These are phyloP conservation scores for Agrotis ipsilon DNA, from an alignment of 2,888 invertebrate genomes.

Conservation along the genomic window DNA sequence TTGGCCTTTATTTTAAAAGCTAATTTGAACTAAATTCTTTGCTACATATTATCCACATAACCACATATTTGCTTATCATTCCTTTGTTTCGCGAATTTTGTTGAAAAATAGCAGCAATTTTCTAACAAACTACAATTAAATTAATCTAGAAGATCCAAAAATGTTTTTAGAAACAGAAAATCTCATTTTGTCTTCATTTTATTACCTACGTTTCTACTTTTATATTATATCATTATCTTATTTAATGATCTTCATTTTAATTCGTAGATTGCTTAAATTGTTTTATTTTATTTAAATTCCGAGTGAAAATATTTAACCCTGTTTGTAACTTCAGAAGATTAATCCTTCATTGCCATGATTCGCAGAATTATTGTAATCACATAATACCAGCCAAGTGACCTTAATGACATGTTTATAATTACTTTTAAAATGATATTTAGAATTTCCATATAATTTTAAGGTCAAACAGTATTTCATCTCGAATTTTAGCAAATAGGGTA, in stretches of 20 bases:
- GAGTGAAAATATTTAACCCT: background rate
- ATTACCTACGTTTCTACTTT: constrained; percentile 20
- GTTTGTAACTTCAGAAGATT: background rate
- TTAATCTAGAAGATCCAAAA: constrained; percentile 1
- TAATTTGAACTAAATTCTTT: background rate
- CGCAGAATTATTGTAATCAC: background rate
- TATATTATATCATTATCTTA: background rate
- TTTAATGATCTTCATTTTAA: constrained; percentile 5
- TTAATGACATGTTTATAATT: background rate
- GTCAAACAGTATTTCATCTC: background rate
- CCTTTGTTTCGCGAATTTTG: background rate
- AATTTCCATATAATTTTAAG: background rate
- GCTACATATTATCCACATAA: background rate
- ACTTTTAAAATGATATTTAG: background rate
- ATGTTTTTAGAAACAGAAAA: constrained; percentile 11
- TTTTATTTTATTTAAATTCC: background rate
- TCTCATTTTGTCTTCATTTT: constrained; percentile 7
- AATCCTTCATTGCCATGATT: background rate
- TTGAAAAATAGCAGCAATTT: background rate
- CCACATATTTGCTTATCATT: background rate
- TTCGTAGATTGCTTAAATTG: constrained; percentile 7
- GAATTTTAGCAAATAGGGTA: no score
- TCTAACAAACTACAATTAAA: background rate
- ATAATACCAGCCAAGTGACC: background rate
- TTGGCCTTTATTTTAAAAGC: constrained; percentile 10